Conservation (phyloP, 2,113 vertebrate species). For the Amia ocellicauda region DNA sequence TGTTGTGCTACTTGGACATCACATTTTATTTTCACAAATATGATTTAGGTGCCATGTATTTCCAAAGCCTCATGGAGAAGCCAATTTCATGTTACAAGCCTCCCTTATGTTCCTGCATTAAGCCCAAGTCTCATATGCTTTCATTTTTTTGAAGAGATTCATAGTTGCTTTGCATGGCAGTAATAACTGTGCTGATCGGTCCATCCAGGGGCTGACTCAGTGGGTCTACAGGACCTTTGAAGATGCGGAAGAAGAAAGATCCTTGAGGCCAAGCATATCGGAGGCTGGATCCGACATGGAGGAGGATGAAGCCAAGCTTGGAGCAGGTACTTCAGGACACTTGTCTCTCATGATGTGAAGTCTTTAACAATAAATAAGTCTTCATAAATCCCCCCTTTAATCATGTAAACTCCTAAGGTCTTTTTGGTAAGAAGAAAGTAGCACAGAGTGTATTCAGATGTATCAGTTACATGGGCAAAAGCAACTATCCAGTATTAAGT, state of each 20-base stretch:
- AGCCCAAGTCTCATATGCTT: too few relatives aligned
- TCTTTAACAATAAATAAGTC: too few relatives aligned
- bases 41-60: too few relatives aligned
- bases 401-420: neutral
- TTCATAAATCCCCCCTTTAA: neutral
- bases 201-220: conserved; percentile 58
- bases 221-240: conserved; percentile 91
- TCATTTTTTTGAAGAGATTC: neutral
- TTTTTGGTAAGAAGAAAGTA: neutral
- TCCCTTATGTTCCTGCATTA: too few relatives aligned
- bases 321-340: conserved; percentile 48
- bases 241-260: conserved; percentile 78
- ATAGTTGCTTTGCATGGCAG: neutral
- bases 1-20: too few relatives aligned
- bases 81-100: too few relatives aligned
- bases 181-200: neutral
- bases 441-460: too few relatives aligned
- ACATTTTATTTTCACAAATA: too few relatives aligned
- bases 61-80: too few relatives aligned
- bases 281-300: conserved; percentile 58
- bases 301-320: conserved; percentile 55
- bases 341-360: neutral
- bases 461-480: too few relatives aligned
- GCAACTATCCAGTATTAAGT: too few relatives aligned
- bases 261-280: conserved; percentile 42